Percentiles rank a stretch among this genome's conserved stretches.
Evolutionary conservation across 92 coral and sea anemone genomes (phyloP).

Genomic region (Porites lobata): DNA sequence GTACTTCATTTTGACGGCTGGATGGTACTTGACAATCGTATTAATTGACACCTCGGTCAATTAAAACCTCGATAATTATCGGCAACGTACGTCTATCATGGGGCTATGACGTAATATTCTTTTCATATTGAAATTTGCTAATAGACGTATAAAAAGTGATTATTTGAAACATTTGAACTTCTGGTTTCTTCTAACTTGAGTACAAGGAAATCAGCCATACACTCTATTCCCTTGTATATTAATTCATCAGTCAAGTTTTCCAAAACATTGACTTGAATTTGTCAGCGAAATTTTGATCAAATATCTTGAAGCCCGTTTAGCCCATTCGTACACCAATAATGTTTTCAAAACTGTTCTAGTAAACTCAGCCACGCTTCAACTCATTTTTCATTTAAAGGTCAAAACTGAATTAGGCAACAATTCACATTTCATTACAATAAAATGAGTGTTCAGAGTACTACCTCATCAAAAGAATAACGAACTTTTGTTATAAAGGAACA

Average conservation of each 20-base stretch:
- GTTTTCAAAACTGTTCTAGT: background rate
- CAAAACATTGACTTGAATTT: background rate
- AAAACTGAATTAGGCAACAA: background rate
- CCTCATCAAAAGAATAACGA: background rate
- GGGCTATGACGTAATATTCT: background rate
- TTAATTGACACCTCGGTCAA: background rate
- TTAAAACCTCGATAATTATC: background rate
- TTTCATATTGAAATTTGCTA: conserved; percentile 2
- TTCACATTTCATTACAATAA: background rate
- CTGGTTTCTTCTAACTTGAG: background rate
- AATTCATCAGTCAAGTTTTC: too few species aligned
- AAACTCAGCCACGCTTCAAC: background rate
- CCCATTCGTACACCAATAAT: background rate
- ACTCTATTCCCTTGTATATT: too few species aligned
- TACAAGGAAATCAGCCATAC: too few species aligned
- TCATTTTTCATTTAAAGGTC: background rate
- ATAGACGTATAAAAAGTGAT: background rate
- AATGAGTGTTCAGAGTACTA: background rate
- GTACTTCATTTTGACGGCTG: background rate
- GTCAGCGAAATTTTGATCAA: background rate
- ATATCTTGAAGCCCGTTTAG: background rate
- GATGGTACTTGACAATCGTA: background rate
- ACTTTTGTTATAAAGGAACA: background rate
- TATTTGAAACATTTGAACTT: background rate
- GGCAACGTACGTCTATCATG: background rate